Conservation (phyloP, 2,113 vertebrate species). For the Cinclus cinclus region DNA sequence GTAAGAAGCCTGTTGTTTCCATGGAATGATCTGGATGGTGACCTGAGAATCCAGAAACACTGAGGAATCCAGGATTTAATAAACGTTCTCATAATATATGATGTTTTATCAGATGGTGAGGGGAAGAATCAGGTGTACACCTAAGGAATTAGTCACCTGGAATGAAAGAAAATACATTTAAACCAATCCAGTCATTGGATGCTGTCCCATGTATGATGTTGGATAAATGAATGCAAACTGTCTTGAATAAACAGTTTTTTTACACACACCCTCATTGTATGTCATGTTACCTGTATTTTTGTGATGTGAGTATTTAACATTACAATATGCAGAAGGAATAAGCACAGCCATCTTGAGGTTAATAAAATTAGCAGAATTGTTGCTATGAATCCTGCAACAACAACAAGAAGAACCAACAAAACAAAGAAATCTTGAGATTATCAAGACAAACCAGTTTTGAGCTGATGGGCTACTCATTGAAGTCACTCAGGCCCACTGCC, state of each 20-base stretch:
- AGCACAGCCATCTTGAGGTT: neutral
- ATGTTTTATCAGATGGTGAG: neutral
- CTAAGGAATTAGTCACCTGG: neutral
- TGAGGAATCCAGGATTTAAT: neutral
- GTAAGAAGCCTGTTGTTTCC: neutral
- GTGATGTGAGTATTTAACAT: neutral
- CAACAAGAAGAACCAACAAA: neutral
- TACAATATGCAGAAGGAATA: neutral
- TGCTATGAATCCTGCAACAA: neutral
- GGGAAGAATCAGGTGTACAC: neutral
- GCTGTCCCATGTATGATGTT: neutral
- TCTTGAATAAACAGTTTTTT: neutral
- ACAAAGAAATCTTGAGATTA: neutral
- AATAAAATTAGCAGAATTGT: neutral
- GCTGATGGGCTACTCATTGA: neutral
- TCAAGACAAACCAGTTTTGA: neutral
- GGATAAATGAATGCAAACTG: neutral
- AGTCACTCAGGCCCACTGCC: neutral
- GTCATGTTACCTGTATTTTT: neutral
- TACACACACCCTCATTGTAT: neutral
- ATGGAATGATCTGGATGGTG: neutral
- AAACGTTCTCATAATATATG: constrained; percentile 26
- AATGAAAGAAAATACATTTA: neutral
- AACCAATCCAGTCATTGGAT: neutral
- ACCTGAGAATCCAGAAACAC: neutral